A percentile compares a stretch with the other conserved stretches of the same genome.
Conservation (phyloP, 2,888 invertebrate genomes). For the Pseudoips prasinana region DNA sequence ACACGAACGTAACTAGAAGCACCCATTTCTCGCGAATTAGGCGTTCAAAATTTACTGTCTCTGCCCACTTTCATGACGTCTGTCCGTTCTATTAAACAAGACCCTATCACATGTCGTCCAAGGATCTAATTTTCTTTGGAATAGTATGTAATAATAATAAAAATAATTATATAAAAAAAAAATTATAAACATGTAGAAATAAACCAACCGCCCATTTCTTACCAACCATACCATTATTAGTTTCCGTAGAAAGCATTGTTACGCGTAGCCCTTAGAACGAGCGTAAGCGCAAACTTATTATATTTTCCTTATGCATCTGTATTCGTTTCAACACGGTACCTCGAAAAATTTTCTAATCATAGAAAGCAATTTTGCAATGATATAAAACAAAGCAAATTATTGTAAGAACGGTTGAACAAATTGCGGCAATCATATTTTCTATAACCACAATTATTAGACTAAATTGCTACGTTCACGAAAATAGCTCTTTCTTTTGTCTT, state of each 20-base stretch:
- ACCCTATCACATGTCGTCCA: too few species aligned
- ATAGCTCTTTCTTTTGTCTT: too few species aligned
- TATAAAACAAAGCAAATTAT: conserved; percentile 26
- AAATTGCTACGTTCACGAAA: too few species aligned
- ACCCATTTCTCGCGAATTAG: conserved; percentile 22
- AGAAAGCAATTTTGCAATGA: conserved; percentile 33
- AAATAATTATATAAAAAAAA: too few species aligned
- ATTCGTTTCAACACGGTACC: conserved; percentile 30
- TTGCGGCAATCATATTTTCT: conserved; percentile 30
- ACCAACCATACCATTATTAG: conserved; percentile 24
- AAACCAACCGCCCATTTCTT: conserved; percentile 15
- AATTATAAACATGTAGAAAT: too few species aligned
- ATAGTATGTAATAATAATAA: too few species aligned
- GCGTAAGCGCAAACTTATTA: conserved; percentile 39
- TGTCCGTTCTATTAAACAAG: too few species aligned
- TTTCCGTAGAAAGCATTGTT: conserved; percentile 48
- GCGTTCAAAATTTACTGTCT: too few species aligned
- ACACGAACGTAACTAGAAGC: conserved; percentile 20
- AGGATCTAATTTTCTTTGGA: too few species aligned
- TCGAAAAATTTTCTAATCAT: conserved; percentile 19
- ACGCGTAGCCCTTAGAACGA: conserved; percentile 36
- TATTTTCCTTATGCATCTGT: conserved; percentile 37
- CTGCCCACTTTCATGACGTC: too few species aligned
- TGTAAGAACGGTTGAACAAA: conserved; percentile 27
- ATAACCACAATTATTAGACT: conserved; percentile 28